phyloP scores from a whole-genome alignment of 2,888 invertebrate species.

The Drosophila paracracens region DNA sequence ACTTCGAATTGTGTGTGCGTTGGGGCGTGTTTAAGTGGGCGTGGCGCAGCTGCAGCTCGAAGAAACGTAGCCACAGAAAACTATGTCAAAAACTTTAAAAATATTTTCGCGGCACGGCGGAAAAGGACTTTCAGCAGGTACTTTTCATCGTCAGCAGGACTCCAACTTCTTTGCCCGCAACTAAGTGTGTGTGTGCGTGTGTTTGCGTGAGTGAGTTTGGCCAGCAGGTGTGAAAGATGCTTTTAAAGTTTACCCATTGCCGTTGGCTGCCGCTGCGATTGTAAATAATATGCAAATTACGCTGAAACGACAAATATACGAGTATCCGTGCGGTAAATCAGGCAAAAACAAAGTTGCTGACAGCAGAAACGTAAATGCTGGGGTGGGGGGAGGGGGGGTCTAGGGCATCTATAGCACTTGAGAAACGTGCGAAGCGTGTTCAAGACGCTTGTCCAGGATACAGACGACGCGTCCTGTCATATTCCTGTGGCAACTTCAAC shows the following conservation, averaged over 20 bases:
- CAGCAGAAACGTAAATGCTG: conserved; percentile 18
- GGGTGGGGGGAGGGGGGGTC: not conserved
- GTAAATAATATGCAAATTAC: conserved; percentile 81
- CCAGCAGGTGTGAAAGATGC: conserved; percentile 74
- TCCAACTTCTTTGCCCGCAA: conserved; percentile 51
- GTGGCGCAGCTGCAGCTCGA: conserved; percentile 47
- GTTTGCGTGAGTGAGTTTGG: conserved; percentile 29
- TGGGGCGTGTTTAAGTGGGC: conserved; percentile 74
- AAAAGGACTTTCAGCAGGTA: conserved; percentile 26
- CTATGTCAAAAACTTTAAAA: conserved; percentile 82
- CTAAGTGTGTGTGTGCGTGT: conserved; percentile 11
- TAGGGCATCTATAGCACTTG: conserved; percentile 67
- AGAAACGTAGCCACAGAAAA: conserved; percentile 43
- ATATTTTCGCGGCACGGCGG: conserved; percentile 53
- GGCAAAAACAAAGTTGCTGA: conserved; percentile 74
- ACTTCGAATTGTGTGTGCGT: conserved; percentile 55
- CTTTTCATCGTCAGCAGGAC: conserved; percentile 42
- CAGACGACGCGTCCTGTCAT: conserved; percentile 37
- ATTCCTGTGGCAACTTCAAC: conserved; percentile 39
- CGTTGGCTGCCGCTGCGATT: conserved; percentile 36
- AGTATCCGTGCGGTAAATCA: conserved; percentile 77
- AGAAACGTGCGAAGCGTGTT: conserved; percentile 73
- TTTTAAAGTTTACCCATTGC: conserved; percentile 62
- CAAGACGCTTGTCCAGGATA: conserved; percentile 61
- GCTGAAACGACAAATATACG: conserved; percentile 74